These are phyloP conservation scores for Oligia fasciuncula DNA, from an alignment of 2,888 invertebrate genomes.

Conservation along the genomic window DNA sequence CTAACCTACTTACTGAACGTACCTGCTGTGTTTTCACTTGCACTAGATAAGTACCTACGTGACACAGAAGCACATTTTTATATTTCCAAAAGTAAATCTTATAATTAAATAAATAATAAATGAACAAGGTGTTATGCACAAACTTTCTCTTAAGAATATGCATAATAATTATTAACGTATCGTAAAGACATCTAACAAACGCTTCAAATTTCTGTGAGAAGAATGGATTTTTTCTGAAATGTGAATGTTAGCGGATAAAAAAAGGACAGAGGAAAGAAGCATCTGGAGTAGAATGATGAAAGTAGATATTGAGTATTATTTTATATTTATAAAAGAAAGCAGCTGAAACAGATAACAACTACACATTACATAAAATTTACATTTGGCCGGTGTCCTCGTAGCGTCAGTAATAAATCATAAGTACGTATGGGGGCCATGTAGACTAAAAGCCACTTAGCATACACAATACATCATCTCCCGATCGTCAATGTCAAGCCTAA, in stretches of 20 bases:
- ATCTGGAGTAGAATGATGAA: not conserved
- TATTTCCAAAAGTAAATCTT: not conserved
- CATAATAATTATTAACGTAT: conserved; percentile 38
- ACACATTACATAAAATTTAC: not conserved
- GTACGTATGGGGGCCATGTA: conserved; percentile 9
- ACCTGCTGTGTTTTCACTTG: conserved; percentile 37
- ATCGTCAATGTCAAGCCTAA: conserved; percentile 56
- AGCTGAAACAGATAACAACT: too few species aligned
- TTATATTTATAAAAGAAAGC: conserved; percentile 19
- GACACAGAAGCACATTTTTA: conserved; percentile 8
- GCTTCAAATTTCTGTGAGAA: conserved; percentile 14
- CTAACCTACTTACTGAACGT: conserved; percentile 36
- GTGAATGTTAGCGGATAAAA: conserved; percentile 15
- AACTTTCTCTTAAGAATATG: conserved; percentile 37
- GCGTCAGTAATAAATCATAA: conserved; percentile 39
- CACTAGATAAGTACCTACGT: conserved; percentile 24
- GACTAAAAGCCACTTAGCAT: conserved; percentile 44
- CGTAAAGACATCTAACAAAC: conserved; percentile 17
- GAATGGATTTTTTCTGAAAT: conserved; percentile 7
- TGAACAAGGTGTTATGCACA: conserved; percentile 25
- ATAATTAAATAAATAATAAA: conserved; percentile 19
- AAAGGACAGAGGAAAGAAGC: not conserved
- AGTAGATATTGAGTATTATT: conserved; percentile 11
- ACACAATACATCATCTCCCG: conserved; percentile 38
- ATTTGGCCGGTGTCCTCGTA: conserved; percentile 13